Conservation (phyloP, 2,797 vertebrate genomes). For the Apodemus agrarius region DNA sequence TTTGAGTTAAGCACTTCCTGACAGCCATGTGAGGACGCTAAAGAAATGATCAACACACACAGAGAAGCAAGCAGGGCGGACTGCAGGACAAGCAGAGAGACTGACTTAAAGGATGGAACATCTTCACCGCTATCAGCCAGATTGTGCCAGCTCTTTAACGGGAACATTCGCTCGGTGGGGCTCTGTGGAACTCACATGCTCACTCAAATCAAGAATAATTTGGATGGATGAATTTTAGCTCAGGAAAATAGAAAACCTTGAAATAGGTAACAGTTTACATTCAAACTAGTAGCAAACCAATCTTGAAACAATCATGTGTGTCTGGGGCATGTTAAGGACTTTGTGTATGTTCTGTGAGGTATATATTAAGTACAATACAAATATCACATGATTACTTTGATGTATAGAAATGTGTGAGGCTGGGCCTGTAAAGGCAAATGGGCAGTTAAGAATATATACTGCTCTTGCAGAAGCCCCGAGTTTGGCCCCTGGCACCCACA, state of each 20-base stretch:
- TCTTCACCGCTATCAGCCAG: neutral
- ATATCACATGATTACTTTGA: constrained; percentile 25
- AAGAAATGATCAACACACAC: neutral
- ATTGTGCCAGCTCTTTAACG: neutral
- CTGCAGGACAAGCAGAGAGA: neutral
- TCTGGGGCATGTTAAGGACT: neutral
- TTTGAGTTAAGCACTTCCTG: constrained; percentile 50
- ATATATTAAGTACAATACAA: neutral
- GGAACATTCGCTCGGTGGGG: neutral
- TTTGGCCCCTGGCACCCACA: no score
- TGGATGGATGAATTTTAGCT: neutral
- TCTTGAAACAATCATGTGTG: neutral
- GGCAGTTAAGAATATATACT: no score
- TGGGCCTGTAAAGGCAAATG: neutral
- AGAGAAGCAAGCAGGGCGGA: neutral
- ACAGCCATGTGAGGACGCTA: neutral
- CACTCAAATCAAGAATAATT: constrained; percentile 8
- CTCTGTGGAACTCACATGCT: neutral
- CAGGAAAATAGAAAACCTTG: neutral
- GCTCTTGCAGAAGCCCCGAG: neutral
- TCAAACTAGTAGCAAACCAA: neutral
- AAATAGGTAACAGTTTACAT: neutral
- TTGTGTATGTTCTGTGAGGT: neutral
- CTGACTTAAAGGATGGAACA: neutral
- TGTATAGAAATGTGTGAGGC: neutral